Evolutionary conservation across 2,888 invertebrate genomes (phyloP).

Genomic region (Drosophila borborema): DNA sequence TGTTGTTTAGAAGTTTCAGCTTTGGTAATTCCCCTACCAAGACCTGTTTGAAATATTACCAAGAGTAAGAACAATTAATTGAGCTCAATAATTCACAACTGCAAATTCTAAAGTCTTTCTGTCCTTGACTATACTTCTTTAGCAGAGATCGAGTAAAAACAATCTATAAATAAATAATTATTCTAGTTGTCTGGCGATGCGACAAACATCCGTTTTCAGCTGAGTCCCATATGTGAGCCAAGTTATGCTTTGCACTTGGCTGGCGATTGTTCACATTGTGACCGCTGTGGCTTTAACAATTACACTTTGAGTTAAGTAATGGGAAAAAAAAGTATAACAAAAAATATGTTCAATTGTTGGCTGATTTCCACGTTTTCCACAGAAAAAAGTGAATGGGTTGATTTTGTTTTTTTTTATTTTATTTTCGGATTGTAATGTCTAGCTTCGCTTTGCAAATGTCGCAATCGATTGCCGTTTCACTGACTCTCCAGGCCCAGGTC

Average conservation of each 20-base stretch:
- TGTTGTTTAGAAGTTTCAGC: not conserved
- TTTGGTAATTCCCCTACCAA: not conserved
- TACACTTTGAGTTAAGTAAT: slow-evolving; percentile 45
- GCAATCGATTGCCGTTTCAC: slow-evolving; percentile 55
- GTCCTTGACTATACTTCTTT: slow-evolving; percentile 28
- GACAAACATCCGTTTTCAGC: slow-evolving; percentile 9
- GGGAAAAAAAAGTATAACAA: slow-evolving; percentile 30
- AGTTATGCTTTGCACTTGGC: slow-evolving; percentile 26
- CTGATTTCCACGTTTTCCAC: slow-evolving; percentile 72
- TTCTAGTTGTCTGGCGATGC: slow-evolving; percentile 26
- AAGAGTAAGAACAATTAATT: not conserved
- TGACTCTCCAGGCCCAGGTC: slow-evolving; percentile 20
- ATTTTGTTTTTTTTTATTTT: slow-evolving; percentile 10
- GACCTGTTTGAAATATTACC: not conserved
- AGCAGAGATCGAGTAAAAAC: not conserved
- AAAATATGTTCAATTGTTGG: slow-evolving; percentile 50
- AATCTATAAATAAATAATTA: slow-evolving; percentile 17
- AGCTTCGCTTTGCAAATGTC: slow-evolving; percentile 70
- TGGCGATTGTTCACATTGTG: slow-evolving; percentile 26
- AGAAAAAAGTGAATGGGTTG: slow-evolving; percentile 71
- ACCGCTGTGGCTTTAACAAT: slow-evolving; percentile 21
- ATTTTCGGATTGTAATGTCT: slow-evolving; percentile 43
- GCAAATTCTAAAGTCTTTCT: slow-evolving; percentile 1
- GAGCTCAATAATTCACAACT: slow-evolving; percentile 7
- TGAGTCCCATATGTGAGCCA: slow-evolving; percentile 5